phyloP scores from a whole-genome alignment of 2,113 vertebrate species.

The Syngnathoides biaculeatus region DNA sequence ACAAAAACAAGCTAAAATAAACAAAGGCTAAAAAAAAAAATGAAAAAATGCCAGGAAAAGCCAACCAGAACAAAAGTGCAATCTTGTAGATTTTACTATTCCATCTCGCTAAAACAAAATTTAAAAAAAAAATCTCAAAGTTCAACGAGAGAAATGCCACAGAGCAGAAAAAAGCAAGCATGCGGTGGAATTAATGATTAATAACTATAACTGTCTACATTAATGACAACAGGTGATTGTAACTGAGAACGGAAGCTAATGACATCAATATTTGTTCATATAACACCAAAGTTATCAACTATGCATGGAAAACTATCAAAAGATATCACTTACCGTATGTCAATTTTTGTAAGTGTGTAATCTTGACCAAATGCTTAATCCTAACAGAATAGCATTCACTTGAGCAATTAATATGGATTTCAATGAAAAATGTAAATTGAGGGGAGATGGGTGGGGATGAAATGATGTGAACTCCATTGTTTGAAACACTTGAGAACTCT shows the following conservation, averaged over 20 bases:
- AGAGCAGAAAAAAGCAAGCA: conserved; percentile 49
- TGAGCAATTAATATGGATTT: neutral
- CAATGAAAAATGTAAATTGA: neutral
- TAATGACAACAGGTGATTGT: conserved; percentile 62
- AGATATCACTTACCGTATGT: neutral
- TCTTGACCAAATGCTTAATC: too few species aligned
- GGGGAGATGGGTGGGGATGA: neutral
- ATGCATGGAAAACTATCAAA: conserved; percentile 46
- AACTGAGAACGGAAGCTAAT: conserved; percentile 51
- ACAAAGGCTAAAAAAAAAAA: too few species aligned
- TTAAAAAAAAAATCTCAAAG: conserved; percentile 57
- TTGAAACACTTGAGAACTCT: neutral
- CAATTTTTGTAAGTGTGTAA: neutral
- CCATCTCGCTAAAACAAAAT: too few species aligned
- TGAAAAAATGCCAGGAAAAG: too few species aligned
- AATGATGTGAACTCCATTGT: neutral
- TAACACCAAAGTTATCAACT: conserved; percentile 69
- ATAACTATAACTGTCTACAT: conserved; percentile 67
- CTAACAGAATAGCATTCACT: neutral
- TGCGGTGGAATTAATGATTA: conserved; percentile 72
- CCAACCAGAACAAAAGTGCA: too few species aligned
- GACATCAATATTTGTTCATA: conserved; percentile 70
- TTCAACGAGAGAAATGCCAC: conserved; percentile 71
- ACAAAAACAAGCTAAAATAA: too few species aligned
- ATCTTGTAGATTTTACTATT: conserved; percentile 1